These are phyloP conservation scores for Calidris pugnax DNA, from an alignment of 2,113 vertebrate species.

Conservation along the genomic window DNA sequence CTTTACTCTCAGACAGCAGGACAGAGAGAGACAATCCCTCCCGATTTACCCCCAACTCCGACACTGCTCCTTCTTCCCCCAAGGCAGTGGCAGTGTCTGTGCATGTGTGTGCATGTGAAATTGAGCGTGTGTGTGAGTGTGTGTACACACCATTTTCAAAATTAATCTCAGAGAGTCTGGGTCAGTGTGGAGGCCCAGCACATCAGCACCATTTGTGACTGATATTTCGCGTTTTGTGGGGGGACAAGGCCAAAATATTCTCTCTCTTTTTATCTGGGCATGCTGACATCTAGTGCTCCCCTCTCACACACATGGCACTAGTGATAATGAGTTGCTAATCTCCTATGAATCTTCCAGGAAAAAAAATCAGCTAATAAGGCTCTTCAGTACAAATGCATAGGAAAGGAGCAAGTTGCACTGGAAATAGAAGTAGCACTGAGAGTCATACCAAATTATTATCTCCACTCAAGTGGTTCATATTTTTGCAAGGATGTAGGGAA, in stretches of 20 bases:
- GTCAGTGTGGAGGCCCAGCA: neutral
- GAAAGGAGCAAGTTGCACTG: neutral
- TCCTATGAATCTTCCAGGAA: neutral
- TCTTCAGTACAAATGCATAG: neutral
- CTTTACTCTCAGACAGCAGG: neutral
- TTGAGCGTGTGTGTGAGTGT: rapidly evolving
- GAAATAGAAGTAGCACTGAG: neutral
- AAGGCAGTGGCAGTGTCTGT: neutral
- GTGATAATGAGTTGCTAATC: neutral
- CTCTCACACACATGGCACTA: neutral
- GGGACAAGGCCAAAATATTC: neutral
- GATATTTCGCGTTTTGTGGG: neutral
- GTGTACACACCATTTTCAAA: neutral
- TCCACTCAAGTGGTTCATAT: rapidly evolving
- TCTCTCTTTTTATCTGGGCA: neutral
- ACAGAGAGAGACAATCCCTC: neutral
- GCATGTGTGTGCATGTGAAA: neutral
- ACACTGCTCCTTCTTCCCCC: neutral
- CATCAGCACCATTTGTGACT: neutral
- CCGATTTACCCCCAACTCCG: neutral
- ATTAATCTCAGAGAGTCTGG: neutral
- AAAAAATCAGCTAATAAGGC: neutral
- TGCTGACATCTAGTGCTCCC: neutral
- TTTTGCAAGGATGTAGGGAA: neutral
- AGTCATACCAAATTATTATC: neutral